Evolutionary conservation across 2,888 invertebrate species (phyloP), one percentile per base, ranked within the genome.

Genomic region (Pogonocherus hispidulus): DNA sequence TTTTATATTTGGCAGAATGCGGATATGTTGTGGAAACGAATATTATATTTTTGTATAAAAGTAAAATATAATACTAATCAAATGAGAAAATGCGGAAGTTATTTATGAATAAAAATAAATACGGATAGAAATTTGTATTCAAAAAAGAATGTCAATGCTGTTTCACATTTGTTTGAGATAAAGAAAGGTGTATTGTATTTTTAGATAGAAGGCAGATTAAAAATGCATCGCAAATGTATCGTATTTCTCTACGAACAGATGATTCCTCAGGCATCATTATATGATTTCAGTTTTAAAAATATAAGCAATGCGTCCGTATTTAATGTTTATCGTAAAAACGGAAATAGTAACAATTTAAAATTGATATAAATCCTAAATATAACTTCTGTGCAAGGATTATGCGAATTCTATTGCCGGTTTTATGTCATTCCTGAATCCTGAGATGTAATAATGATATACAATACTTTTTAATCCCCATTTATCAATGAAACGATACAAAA

Each of bases 351-450:
- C 35, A 9, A 32, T 23, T 23, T 32, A 4, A 47, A 35, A 44
- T 46, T 46, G 46, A 44, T 46, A 41, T 18, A 41, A 46, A 46
- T 46, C 57, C 57, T 23, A 57, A 57, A 57, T 57, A 57, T 57
- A 57, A 44, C 57, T 57, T 4, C 35, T 5, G 8, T 27, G n/a
- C 8, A 44, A 44, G 20, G 16, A 23, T 55, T 44, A 41, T 44
- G 20, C 22, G 27, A 37, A 55, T 20, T 41, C 35, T 55, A 35
- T 19, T 56, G 19, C 16, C 18, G 14, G 14, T 9, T 20, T 57
- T 57, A 52, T 32, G 32, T 22, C 49, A 23, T 22, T n/a, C 49
- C 23, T 14, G 6, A 51, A 2, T 32, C 11, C 8, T n/a, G n/a
- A n/a, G n/a, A n/a, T n/a, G n/a, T n/a, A n/a, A n/a, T n/a, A n/a